Conservation (phyloP, 2,113 vertebrate genomes). For the Nothocercus julius region DNA sequence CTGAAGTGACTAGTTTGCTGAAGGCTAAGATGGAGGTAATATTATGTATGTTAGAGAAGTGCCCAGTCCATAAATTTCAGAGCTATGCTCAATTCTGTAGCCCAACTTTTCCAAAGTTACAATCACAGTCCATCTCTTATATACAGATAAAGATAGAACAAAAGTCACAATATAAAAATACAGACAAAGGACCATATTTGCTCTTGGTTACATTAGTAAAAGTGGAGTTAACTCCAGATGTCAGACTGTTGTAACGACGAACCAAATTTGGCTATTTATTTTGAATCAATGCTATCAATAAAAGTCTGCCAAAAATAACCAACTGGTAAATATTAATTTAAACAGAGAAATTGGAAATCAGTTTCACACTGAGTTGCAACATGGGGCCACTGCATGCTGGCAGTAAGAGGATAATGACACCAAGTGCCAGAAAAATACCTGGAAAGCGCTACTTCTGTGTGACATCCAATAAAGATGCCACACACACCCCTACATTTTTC, state of each 20-base stretch:
- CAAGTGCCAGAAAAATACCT: conserved; percentile 51
- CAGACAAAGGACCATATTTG: not conserved
- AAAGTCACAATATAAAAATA: not conserved
- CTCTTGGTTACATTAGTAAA: not conserved
- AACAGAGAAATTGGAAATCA: conserved; percentile 63
- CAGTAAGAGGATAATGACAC: conserved; percentile 27
- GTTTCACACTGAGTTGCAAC: conserved; percentile 46
- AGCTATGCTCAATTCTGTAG: not conserved
- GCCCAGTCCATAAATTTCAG: not conserved
- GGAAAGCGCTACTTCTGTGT: conserved; percentile 56
- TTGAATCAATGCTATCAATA: conserved; percentile 57
- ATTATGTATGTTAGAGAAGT: not conserved
- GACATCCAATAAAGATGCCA: conserved; percentile 41
- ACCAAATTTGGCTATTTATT: conserved; percentile 40
- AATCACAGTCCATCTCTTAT: not conserved
- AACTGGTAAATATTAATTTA: conserved; percentile 73
- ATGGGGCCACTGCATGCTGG: conserved; percentile 64
- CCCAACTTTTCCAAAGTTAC: not conserved
- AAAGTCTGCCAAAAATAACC: conserved; percentile 62
- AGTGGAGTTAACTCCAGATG: conserved; percentile 42
- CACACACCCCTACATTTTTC: conserved; percentile 59
- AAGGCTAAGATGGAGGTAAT: not conserved
- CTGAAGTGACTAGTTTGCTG: not conserved
- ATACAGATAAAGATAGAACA: not conserved
- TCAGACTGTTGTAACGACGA: conserved; percentile 22